Percentiles rank a stretch among this genome's conserved stretches.
phyloP scores from a whole-genome alignment of 2,113 vertebrate species.

The Xenotilapia flavipinnis region DNA sequence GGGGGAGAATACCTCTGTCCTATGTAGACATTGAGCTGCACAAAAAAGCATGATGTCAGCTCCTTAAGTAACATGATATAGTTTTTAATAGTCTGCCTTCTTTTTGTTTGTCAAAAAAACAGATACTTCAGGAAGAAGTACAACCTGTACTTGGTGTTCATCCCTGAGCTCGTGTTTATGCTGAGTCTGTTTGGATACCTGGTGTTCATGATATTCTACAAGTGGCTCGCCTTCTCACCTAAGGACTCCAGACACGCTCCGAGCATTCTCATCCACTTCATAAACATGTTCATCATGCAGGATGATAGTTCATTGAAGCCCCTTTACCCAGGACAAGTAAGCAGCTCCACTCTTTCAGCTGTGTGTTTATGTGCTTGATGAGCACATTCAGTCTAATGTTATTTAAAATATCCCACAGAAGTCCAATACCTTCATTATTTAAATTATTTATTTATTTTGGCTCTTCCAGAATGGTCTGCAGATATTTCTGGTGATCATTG shows the following conservation, averaged over 20 bases:
- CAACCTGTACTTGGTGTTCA: constrained; percentile 84
- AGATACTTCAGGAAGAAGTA: constrained; percentile 87
- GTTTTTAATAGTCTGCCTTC: neutral
- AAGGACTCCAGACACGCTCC: constrained; percentile 76
- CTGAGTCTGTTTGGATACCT: constrained; percentile 93
- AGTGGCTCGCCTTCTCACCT: constrained; percentile 84
- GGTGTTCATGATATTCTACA: constrained; percentile 92
- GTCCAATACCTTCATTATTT: neutral
- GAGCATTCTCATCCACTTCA: constrained; percentile 94
- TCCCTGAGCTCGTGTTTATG: constrained; percentile 94
- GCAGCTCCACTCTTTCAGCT: neutral
- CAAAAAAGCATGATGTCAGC: neutral
- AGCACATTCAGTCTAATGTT: neutral
- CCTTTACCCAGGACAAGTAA: constrained; percentile 86
- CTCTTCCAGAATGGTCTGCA: constrained; percentile 77
- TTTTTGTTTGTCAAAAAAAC: neutral
- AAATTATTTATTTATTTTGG: neutral
- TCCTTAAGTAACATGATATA: neutral
- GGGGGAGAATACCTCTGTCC: neutral
- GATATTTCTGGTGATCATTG: constrained; percentile 78
- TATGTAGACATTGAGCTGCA: neutral
- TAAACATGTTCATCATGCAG: constrained; percentile 94
- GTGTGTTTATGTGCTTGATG: neutral
- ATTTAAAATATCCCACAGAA: neutral
- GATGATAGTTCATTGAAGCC: constrained; percentile 19